Evolutionary conservation across 2,113 vertebrate species (phyloP), one percentile per base, ranked within the genome.

Genomic region (Phrynosoma platyrhinos): DNA sequence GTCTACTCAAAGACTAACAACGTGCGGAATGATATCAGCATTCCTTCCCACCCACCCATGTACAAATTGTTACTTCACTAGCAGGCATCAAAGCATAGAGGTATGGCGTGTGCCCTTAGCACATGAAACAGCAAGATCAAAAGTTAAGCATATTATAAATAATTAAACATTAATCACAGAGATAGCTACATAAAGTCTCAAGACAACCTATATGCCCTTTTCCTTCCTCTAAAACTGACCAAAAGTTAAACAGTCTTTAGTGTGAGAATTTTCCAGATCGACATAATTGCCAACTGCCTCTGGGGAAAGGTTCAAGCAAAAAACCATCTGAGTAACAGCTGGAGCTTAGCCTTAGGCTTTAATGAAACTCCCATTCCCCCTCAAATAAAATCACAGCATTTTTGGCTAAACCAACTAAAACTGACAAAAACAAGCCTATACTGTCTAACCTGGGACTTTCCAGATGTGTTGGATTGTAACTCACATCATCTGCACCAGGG

Each of bases 141-240:
- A 23, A 8, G 25, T 83, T 68, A 30, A 36, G 21, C 58, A 36
- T 12, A 14, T 58, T 75, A 58, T 36, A 40, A 62, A 18, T 42
- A 85, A 75, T 58, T 69, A 71, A 71, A 71, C 42, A 68, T 76
- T 40, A 85, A 71, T 32, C 42, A 68, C 55, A 14, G 72, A 84
- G 20, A 36, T 36, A 74, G 69, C 30, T 23, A 30, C 14, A 52
- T 21, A 32, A 83, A 21, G 30, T 53, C 20, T 12, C 82, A 84
- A 84, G 18, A 16, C 30, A 84, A 68, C 30, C 42, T 52, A 55
- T 16, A 32, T 69, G 36, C 16, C 27, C 1, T 55, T 74, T n/a
- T 30, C 4, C 53, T 69, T 72, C n/a, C 71, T 84, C 30, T 18
- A 84, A 30, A 36, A 42, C 21, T 76, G 6, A 9, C 21, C 32